A percentile compares a stretch with the other conserved stretches of the same genome.
Conservation (phyloP, 1,140 invertebrate species). For the Drosophila equinoxialis region DNA sequence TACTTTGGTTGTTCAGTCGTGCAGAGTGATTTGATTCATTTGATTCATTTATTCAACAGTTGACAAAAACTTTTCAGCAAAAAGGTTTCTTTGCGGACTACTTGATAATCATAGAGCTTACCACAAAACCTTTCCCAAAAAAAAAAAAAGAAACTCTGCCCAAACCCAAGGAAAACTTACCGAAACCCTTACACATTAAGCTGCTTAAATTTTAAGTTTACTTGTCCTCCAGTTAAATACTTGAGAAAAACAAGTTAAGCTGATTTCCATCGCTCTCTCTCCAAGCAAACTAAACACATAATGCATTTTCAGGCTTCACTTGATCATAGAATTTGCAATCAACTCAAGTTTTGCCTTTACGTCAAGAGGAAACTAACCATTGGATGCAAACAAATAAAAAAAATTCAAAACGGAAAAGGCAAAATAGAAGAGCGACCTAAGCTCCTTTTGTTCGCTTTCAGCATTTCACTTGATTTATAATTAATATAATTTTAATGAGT, state of each 20-base stretch:
- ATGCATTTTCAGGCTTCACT: conserved; percentile 16
- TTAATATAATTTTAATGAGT: conserved; percentile 21
- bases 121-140: not conserved
- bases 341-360: conserved; percentile 3
- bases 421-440: not conserved
- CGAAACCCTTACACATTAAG: not conserved
- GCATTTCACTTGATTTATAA: conserved; percentile 16
- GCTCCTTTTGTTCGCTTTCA: conserved; percentile 8
- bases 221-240: not conserved
- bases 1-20: conserved; percentile 31
- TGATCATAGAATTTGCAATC: conserved; percentile 16
- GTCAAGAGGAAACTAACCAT: not conserved
- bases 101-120: conserved; percentile 2
- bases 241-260: conserved; percentile 18
- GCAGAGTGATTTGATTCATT: conserved; percentile 50
- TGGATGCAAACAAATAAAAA: not conserved
- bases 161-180: not conserved
- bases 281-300: conserved; percentile 14
- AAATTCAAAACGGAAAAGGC: not conserved
- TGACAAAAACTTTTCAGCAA: conserved; percentile 22
- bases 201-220: conserved; percentile 1
- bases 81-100: not conserved
- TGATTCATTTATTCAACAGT: conserved; percentile 50
- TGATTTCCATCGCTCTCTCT: not conserved
- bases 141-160: not conserved